Percentiles rank a stretch among this genome's conserved stretches.
Conservation (phyloP, 2,113 vertebrate species). For the Nyctibius bracteatus region DNA sequence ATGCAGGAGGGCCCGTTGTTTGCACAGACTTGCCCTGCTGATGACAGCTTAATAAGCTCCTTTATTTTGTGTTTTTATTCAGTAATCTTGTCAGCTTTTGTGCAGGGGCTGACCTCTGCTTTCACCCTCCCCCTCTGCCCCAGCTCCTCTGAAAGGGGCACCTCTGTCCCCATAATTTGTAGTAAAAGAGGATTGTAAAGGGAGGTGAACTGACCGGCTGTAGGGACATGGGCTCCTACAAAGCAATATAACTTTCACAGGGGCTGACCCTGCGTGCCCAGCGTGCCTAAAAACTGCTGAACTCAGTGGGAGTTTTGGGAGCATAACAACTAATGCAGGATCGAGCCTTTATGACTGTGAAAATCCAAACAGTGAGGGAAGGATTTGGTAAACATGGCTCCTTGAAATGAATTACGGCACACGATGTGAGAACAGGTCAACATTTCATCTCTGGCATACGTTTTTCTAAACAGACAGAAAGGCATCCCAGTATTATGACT, state of each 20-base stretch:
- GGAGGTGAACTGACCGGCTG: neutral
- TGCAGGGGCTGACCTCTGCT: conserved; percentile 63
- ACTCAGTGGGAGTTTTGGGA: neutral
- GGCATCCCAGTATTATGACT: neutral
- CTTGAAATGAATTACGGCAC: neutral
- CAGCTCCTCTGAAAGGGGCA: conserved; percentile 30
- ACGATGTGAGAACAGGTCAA: conserved; percentile 36
- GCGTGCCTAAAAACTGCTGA: accelerated
- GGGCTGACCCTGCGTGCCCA: neutral
- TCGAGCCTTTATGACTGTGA: neutral
- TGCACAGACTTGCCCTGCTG: conserved; percentile 38
- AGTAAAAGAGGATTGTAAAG: conserved; percentile 27
- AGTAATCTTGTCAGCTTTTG: conserved; percentile 65
- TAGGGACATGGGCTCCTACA: neutral
- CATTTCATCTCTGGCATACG: neutral
- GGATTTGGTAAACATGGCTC: neutral
- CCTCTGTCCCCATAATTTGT: conserved; percentile 53
- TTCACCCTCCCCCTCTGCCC: neutral
- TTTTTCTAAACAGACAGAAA: conserved; percentile 1
- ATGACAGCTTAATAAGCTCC: conserved; percentile 66
- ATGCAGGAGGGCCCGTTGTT: neutral
- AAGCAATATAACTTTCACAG: neutral
- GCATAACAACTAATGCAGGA: neutral
- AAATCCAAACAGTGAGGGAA: neutral
- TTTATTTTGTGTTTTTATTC: conserved; percentile 69